phyloP scores from a whole-genome alignment of 2,888 invertebrate genomes.

The Caenorhabditis doughertyi region DNA sequence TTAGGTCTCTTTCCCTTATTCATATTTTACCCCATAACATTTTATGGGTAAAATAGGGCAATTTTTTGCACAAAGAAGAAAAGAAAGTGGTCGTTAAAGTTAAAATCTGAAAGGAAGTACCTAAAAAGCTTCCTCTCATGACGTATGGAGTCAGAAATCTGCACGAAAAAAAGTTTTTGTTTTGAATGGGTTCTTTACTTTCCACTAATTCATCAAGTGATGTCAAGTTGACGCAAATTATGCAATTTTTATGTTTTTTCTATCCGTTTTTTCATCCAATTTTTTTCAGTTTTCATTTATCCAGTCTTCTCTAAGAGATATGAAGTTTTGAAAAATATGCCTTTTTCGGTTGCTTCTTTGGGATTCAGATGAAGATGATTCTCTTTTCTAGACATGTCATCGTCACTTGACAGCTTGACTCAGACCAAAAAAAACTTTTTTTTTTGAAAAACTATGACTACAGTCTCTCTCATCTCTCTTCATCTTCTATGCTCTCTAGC shows the following conservation, averaged over 20 bases:
- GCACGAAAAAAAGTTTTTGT: not conserved
- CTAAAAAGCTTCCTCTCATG: conserved; percentile 2
- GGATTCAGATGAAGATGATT: conserved; percentile 5
- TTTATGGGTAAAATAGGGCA: not conserved
- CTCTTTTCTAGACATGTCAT: conserved; percentile 21
- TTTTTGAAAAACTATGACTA: conserved; percentile 31
- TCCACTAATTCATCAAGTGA: conserved; percentile 23
- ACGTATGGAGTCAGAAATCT: conserved; percentile 22
- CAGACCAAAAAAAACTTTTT: not conserved
- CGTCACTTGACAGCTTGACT: conserved; percentile 22
- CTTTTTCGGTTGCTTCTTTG: too few relatives aligned
- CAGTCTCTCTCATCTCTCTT: conserved; percentile 27
- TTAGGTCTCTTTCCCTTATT: not conserved
- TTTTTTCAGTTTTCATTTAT: too few relatives aligned
- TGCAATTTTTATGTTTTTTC: too few relatives aligned
- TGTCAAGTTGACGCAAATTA: conserved; percentile 10
- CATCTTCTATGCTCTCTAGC: not conserved
- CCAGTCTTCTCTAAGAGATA: not conserved
- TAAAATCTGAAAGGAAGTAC: conserved; percentile 19
- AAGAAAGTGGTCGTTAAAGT: conserved; percentile 2
- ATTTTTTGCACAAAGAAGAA: not conserved
- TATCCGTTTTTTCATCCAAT: too few relatives aligned
- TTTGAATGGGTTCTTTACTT: not conserved
- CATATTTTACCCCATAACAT: not conserved
- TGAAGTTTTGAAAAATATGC: not conserved